Conservation (phyloP, 2,113 vertebrate species). For the Burhinus oedicnemus region DNA sequence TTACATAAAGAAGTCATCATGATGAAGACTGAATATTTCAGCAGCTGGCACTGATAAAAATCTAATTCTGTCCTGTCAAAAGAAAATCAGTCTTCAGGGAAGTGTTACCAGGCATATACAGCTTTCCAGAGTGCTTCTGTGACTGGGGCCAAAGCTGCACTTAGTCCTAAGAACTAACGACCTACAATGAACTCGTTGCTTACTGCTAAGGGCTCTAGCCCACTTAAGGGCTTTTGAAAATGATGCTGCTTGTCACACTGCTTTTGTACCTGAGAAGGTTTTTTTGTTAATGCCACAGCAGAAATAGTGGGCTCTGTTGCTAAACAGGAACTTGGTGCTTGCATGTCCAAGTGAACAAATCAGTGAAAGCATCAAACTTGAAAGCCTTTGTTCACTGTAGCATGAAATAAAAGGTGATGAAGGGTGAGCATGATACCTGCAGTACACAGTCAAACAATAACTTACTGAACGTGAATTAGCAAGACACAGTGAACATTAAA, state of each 20-base stretch:
- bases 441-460: background rate
- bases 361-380: background rate
- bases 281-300: background rate
- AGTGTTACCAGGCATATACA: background rate
- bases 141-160: background rate
- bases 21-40: background rate
- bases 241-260: background rate
- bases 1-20: background rate
- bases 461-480: background rate
- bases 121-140: background rate
- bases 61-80: background rate
- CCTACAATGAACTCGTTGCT: background rate
- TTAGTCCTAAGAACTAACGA: background rate
- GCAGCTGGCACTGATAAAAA: background rate
- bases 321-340: background rate
- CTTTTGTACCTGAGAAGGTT: background rate
- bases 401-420: background rate
- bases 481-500: background rate
- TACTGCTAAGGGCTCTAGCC: background rate
- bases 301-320: background rate
- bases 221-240: background rate
- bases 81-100: background rate
- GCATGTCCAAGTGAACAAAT: background rate
- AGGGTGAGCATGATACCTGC: background rate
- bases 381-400: background rate